Conservation (phyloP, 2,888 invertebrate genomes). For the Lithophane ornitopus region DNA sequence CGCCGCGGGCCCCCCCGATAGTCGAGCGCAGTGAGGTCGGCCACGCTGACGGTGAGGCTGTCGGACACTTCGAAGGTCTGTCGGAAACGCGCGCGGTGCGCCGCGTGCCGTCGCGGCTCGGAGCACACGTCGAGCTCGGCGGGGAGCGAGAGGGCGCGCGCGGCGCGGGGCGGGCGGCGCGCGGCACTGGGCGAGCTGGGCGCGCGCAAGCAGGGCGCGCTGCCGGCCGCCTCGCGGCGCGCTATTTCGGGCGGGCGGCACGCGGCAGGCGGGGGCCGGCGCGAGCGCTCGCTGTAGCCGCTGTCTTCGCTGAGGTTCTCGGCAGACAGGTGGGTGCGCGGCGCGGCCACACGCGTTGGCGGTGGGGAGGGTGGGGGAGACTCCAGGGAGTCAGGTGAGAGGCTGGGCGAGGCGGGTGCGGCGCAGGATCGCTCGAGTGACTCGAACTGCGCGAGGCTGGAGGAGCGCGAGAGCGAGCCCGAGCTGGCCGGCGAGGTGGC, state of each 20-base stretch:
- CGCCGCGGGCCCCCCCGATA: slow-evolving; percentile 86
- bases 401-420: slow-evolving; percentile 85
- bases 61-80: slow-evolving; percentile 87
- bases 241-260: slow-evolving; percentile 83
- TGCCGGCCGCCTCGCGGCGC: slow-evolving; percentile 80
- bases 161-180: slow-evolving; percentile 81
- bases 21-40: slow-evolving; percentile 91
- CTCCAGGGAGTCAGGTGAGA: slow-evolving; percentile 88
- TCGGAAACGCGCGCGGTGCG: slow-evolving; percentile 85
- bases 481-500: slow-evolving; percentile 84
- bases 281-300: slow-evolving; percentile 92
- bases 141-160: slow-evolving; percentile 90
- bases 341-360: slow-evolving; percentile 78
- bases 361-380: slow-evolving; percentile 85
- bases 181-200: slow-evolving; percentile 81
- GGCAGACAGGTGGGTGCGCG: slow-evolving; percentile 91
- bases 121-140: slow-evolving; percentile 92
- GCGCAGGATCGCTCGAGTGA: slow-evolving; percentile 92
- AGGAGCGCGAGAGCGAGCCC: slow-evolving; percentile 93
- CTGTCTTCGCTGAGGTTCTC: slow-evolving; percentile 96
- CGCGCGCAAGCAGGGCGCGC: slow-evolving; percentile 83
- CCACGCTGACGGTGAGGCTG: slow-evolving; percentile 91
- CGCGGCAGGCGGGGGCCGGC: slow-evolving; percentile 79
- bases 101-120: slow-evolving; percentile 79
- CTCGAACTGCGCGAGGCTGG: slow-evolving; percentile 96